These are phyloP conservation scores for Heterodera filipjevi DNA, from an alignment of 2,888 invertebrate genomes.

Conservation along the genomic window DNA sequence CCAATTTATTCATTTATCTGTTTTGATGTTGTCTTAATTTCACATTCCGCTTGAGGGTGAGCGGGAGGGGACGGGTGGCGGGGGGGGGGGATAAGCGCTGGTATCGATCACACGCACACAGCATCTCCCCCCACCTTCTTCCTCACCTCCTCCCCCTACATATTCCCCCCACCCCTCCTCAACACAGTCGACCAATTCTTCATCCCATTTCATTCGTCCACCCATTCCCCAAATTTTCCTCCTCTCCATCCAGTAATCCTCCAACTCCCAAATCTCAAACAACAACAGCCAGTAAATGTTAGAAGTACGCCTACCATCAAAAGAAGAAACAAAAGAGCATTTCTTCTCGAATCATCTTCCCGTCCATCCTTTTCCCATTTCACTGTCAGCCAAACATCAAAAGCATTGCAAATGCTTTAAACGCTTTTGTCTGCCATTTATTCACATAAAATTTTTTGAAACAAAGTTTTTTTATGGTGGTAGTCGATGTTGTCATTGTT, in stretches of 20 bases:
- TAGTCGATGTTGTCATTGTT: too few relatives aligned
- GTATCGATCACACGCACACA: slow-evolving; percentile 7
- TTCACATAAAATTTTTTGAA: too few relatives aligned
- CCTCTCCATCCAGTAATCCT: neutral
- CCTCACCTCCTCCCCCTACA: neutral
- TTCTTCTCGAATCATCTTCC: neutral
- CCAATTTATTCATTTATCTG: slow-evolving; percentile 10
- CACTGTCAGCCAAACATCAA: neutral
- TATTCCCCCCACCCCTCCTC: neutral
- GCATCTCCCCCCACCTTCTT: neutral
- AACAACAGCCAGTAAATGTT: neutral
- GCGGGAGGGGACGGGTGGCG: neutral
- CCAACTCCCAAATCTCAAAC: neutral
- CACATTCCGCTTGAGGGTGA: slow-evolving; percentile 12
- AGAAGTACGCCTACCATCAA: neutral
- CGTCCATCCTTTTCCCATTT: neutral
- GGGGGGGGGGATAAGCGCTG: slow-evolving; percentile 5
- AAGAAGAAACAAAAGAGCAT: neutral
- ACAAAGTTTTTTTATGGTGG: too few relatives aligned
- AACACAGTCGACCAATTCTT: slow-evolving; percentile 8
- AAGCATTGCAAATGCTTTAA: neutral
- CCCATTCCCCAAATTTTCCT: neutral
- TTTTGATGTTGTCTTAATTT: slow-evolving; percentile 12
- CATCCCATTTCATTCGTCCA: slow-evolving; percentile 12
- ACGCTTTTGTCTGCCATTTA: neutral